Evolutionary conservation across 2,113 vertebrate species (phyloP), one percentile per base, ranked within the genome.

Genomic region (Pachycephala philippinensis): DNA sequence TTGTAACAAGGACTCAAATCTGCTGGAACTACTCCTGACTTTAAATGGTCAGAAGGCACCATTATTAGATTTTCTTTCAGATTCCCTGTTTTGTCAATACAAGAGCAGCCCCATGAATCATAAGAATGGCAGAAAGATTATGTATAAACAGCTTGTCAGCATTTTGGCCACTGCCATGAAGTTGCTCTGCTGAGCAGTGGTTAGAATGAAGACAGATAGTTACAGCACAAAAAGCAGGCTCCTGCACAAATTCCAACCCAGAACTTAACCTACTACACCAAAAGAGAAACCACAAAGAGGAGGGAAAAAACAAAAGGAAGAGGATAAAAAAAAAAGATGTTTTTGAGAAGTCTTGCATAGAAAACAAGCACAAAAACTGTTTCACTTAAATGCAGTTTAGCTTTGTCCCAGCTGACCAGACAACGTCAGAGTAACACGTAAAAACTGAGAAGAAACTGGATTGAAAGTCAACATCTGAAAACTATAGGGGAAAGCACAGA

Each of bases 391-490:
- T 26, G 56, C 42, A 86, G 66, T 63, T 84, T 69, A 89, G 59
- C 54, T 94, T 88, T 61, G 33, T 37, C 5, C 68, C 69, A 68
- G 18, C 30, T 78, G n/a, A 56, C 20, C 68, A 92, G 45, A 77
- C 42, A 90, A 18, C 44, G 60, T 64, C 40, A 90, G 61, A 81
- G 68, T 22, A 80, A 81, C 1, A 28, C 4, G 0, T 56, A 70
- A 94, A 64, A 84, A 84, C 49, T 64, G 14, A 86, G 53, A 16
- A 94, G 54, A 91, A 96, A 87, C 33, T 79, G 69, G 61, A 95
- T 88, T 92, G 66, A 63, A 96, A 96, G 39, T 12, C 56, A 84
- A 54, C 72, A 93, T 89, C 63, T 92, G 91, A 92, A 93, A 92
- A 71, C 65, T 47, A 28, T 0, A 78, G 60, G 35, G 30, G 33